Conservation (phyloP, 2,797 vertebrate species). For the Scyliorhinus canicula region DNA sequence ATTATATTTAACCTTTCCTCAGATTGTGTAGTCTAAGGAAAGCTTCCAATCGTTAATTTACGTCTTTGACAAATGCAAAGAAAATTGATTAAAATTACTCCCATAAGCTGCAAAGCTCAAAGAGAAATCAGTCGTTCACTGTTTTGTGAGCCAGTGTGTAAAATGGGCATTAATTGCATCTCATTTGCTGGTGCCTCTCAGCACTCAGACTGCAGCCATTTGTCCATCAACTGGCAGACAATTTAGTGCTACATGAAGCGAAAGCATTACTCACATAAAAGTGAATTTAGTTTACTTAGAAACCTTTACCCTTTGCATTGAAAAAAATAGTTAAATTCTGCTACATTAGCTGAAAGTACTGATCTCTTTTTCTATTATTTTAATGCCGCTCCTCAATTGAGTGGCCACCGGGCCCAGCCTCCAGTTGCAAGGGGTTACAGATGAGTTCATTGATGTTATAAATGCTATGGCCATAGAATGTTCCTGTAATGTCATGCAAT, state of each 20-base stretch:
- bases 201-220: background rate
- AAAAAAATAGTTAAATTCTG: background rate
- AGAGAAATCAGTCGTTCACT: background rate
- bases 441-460: background rate
- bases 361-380: background rate
- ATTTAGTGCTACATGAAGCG: background rate
- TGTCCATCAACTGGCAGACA: background rate
- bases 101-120: background rate
- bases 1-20: conserved; percentile 2
- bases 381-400: background rate
- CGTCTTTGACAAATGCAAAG: background rate
- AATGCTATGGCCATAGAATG: background rate
- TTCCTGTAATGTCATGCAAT: background rate
- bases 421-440: background rate
- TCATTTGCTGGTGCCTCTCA: background rate
- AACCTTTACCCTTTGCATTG: background rate
- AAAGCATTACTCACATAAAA: background rate
- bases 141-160: background rate
- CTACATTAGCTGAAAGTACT: background rate
- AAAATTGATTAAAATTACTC: conserved; percentile 19
- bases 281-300: background rate
- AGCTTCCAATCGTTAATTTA: background rate
- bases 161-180: conserved; percentile 12
- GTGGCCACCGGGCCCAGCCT: background rate
- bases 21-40: background rate